A percentile compares a stretch with the other conserved stretches of the same genome.
These are phyloP conservation scores for Chelonia mydas DNA, from an alignment of 2,797 vertebrate genomes.

Conservation along the genomic window DNA sequence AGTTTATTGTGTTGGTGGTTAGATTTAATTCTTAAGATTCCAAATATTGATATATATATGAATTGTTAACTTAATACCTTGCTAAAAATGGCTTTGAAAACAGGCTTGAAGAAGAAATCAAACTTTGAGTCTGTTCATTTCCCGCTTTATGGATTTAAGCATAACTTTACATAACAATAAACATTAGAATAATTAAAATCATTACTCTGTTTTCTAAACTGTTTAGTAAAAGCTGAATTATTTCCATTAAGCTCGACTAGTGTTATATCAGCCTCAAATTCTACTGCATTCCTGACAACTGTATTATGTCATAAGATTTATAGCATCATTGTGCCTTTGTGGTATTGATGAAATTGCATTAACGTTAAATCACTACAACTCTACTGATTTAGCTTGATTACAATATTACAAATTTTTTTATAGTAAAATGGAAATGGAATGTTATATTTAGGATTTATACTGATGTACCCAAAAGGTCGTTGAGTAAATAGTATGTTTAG, in stretches of 20 bases:
- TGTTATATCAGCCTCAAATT: not conserved
- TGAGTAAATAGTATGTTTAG: not conserved
- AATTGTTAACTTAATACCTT: not conserved
- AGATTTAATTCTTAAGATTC: not conserved
- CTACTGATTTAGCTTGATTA: not conserved
- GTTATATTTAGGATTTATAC: rapidly evolving
- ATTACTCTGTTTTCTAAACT: no score
- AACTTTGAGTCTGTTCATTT: not conserved
- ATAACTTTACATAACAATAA: not conserved
- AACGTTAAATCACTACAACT: not conserved
- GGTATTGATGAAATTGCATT: not conserved
- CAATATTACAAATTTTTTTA: not conserved
- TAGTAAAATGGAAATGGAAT: not conserved
- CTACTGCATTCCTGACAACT: not conserved
- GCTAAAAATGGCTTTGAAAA: not conserved
- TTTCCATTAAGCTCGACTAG: not conserved
- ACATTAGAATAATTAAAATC: not conserved
- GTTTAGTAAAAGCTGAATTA: not conserved
- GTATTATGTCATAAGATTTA: not conserved
- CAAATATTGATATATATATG: not conserved
- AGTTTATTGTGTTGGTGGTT: not conserved
- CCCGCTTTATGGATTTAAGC: not conserved
- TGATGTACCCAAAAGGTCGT: not conserved
- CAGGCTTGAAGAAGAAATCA: not conserved
- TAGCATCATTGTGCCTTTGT: not conserved